Percentiles rank a stretch among this genome's conserved stretches.
phyloP scores from a whole-genome alignment of 2,113 vertebrate genomes.

The Tachysurus fulvidraco region DNA sequence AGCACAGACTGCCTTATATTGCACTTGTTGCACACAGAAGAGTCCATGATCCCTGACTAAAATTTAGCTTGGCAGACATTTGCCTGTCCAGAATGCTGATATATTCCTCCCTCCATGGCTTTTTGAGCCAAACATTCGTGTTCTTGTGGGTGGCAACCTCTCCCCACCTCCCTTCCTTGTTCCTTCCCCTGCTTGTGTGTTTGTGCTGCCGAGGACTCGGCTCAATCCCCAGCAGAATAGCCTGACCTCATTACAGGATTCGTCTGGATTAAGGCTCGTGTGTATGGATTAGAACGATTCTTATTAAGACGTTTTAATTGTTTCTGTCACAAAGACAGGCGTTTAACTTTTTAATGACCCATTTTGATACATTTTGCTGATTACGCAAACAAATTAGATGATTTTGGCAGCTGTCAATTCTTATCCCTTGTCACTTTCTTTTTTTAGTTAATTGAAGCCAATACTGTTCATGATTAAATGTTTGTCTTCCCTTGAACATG shows the following conservation, averaged over 20 bases:
- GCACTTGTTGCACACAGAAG: slow-evolving; percentile 39
- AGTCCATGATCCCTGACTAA: slow-evolving; percentile 48
- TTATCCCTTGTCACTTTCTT: slow-evolving; percentile 44
- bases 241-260: slow-evolving; percentile 63
- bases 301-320: slow-evolving; percentile 57
- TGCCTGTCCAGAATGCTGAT: slow-evolving; percentile 38
- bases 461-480: slow-evolving; percentile 71
- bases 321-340: slow-evolving; percentile 53
- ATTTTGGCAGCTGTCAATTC: slow-evolving; percentile 48
- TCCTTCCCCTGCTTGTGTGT: slow-evolving; percentile 30
- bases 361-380: slow-evolving; percentile 59
- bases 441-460: slow-evolving; percentile 64
- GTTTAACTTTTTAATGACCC: slow-evolving; percentile 45
- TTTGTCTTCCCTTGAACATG: slow-evolving; percentile 71
- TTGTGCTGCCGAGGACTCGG: slow-evolving; percentile 43
- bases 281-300: slow-evolving; percentile 58
- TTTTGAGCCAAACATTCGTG: slow-evolving; percentile 43
- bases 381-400: slow-evolving; percentile 54
- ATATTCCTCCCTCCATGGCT: slow-evolving; percentile 42
- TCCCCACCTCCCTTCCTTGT: slow-evolving; percentile 33
- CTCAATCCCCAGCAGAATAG: slow-evolving; percentile 58
- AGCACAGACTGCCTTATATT: slow-evolving; percentile 41
- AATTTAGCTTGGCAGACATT: slow-evolving; percentile 45
- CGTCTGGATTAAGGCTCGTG: slow-evolving; percentile 61
- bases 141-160: slow-evolving; percentile 45